A percentile compares a stretch with the other conserved stretches of the same genome.
phyloP scores from a whole-genome alignment of 2,888 invertebrate species.

The Morpho achilles region DNA sequence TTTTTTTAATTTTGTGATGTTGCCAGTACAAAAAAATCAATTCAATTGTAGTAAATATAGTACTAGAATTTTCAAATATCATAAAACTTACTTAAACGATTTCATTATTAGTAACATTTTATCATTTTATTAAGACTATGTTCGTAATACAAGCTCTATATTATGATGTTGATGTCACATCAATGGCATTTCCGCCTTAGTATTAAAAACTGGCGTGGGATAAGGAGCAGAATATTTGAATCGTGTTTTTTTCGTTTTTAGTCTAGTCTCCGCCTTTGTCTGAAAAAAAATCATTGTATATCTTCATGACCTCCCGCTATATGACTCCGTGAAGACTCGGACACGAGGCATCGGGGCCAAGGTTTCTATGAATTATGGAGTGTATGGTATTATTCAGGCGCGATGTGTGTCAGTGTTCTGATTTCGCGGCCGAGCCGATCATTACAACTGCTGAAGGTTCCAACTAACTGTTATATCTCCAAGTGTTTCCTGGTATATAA shows the following conservation, averaged over 20 bases:
- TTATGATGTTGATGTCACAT: slow-evolving; percentile 14
- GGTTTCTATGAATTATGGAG: slow-evolving; percentile 75
- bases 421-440: slow-evolving; percentile 66
- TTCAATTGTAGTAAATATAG: too few species aligned
- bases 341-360: slow-evolving; percentile 65
- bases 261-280: slow-evolving; percentile 15
- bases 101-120: not conserved
- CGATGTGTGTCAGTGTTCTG: slow-evolving; percentile 70
- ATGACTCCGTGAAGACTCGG: slow-evolving; percentile 25
- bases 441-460: slow-evolving; percentile 70
- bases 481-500: slow-evolving; percentile 52
- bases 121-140: slow-evolving; percentile 4
- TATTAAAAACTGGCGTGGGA: slow-evolving; percentile 9
- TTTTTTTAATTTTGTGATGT: too few species aligned
- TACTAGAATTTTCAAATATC: too few species aligned
- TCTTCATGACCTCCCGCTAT: slow-evolving; percentile 23
- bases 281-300: slow-evolving; percentile 16
- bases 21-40: too few species aligned
- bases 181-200: slow-evolving; percentile 21
- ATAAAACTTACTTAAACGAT: not conserved
- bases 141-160: slow-evolving; percentile 9
- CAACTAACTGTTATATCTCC: slow-evolving; percentile 63
- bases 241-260: not conserved
- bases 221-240: slow-evolving; percentile 3
- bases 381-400: slow-evolving; percentile 74